Base-by-base conservation (phyloP, 1,140 invertebrate genomes). In the Nixonia krombeini region DNA sequence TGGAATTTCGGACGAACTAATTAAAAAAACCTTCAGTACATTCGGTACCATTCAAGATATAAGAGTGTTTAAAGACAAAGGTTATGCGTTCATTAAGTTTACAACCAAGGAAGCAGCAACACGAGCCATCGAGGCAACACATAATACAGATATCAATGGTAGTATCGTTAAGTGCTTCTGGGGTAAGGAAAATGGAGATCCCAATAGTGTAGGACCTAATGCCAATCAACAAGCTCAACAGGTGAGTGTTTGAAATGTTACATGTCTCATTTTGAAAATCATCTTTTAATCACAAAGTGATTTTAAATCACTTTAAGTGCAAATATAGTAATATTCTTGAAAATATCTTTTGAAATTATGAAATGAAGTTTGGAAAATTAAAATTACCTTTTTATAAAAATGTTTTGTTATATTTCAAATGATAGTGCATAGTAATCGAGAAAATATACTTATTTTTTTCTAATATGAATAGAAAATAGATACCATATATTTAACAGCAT, bases 61-160 rank as follows among this genome's bases (percentile, higher is more conserved):
- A 70, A 90, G 97, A 84, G 95, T 98, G 53, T 99, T 99, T 87
- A 99, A 98, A 86, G 96, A 99, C 78, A 99, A 99, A 86, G 98
- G 98, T 58, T 99, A 99, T 86, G 96, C 97, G 72, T 99, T 99
- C 86, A 95, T 99, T 83, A 98, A 97, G 84, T 99, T 99, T 86
- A 93, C 94, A 23, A 96, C 94, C 61, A 99, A 99, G 86, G 96
- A 99, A 86, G 91, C 94, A 1, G 98, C 98, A 5, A 96, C 96
- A 37, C 92, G 96, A 82, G 98, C 98, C 57, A 99, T 99, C 75
- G 95, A 98, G 81, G 92, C 93, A 40, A 94, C 97, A 76, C 96
- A 99, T 86, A 98, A 98, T 75, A 96, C 94, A 51, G 97, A 99
- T 85, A 94, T 99, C 55, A 95, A 94, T 80, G 97, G 97, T 10